Evolutionary conservation across 2,888 invertebrate species (phyloP), one percentile per base, ranked within the genome.

Genomic region (Odontomyia ornata): DNA sequence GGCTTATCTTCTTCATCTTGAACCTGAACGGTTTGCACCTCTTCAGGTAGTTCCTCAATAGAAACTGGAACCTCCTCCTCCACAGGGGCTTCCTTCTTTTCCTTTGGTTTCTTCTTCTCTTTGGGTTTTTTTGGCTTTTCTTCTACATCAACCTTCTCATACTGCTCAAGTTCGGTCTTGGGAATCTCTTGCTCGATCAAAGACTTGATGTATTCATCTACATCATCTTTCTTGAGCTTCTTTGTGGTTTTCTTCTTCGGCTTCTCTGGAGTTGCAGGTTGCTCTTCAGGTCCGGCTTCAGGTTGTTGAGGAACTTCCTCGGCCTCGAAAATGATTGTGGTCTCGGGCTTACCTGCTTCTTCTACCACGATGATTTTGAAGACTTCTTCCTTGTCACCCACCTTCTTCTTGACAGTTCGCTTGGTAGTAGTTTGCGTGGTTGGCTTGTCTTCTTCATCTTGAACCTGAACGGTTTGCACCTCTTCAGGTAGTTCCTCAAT

Each of bases 361-460:
- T 83, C 82, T 71, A 81, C 81, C 18, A 83, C 86, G 43, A 84
- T 82, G 64, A 86, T 85, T 81, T 87, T 86, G 27, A 87, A 85
- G 0, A 84, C 79, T 81, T 88, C 86, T 79, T 88, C 85, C 79
- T 86, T 84, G 52, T 83, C 83, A 79, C 85, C 86, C 1, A 84
- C 83, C 77, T 84, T 84, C 67, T 86, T 86, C 79, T 85, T 82
- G 67, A 87, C 80, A 80, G 84, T 82, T 15, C 85, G 82, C 79
- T 84, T 85, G 78, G 83, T 84, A 79, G 84, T 84, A 1, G 81
- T 83, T 79, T 81, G 81, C 52, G 83, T 83, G 77, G 85, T 83
- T 4, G 83, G 79, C 5, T 81, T 80, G 15, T 81, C 81, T 0
- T 78, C 80, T 21, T 64, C 79, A 76, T 81, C 81, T 67, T 79